Evolutionary conservation across 2,888 invertebrate species (phyloP), one percentile per base, ranked within the genome.

Genomic region (Lasioglossum zephyrum): DNA sequence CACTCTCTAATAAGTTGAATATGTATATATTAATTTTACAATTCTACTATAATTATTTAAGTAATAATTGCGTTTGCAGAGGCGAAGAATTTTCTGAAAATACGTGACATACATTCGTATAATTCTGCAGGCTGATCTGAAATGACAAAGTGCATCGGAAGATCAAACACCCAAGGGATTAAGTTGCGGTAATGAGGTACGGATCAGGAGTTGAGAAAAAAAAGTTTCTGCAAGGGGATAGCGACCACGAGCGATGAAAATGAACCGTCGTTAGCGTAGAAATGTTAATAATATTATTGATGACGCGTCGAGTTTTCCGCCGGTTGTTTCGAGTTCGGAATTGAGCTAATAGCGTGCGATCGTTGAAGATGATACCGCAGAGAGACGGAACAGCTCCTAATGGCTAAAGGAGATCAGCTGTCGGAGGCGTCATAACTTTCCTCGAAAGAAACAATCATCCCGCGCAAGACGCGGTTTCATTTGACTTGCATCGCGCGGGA

Each of bases 381-480:
- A 36, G 39, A 8, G 69, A 63, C 63, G 36, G 22, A 39, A 22
- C 22, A 9, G 9, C 39, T 39, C 4, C 22, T 69, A 69, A 63
- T 36, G 63, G 69, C 69, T 9, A 18, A 69, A 39, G 36, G 39
- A 39, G 69, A 69, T 69, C 69, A 39, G 11, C 69, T 2, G 69
- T 69, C 69, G 16, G 18, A 39, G 69, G 44, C 63, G 8, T 36
- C 31, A 18, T 18, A 63, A 31, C 77, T 82, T 66, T 73, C 31
- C 18, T n/a, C 49, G n/a, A 31, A 2, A 22, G 22, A 22, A 39
- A 69, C 49, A 26, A 44, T 83, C 49, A n/a, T 70, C 44, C 11
- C n/a, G 47, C 60, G 47, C 41, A 22, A 11, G 39, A 11, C 22
- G 69, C 22, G 22, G 53, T 41, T 41, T 74, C 39, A 49, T 49